Evolutionary conservation across 1,140 invertebrate genomes (phyloP), one percentile per base, ranked within the genome.

Genomic region (Lordiphosa clarofinis): DNA sequence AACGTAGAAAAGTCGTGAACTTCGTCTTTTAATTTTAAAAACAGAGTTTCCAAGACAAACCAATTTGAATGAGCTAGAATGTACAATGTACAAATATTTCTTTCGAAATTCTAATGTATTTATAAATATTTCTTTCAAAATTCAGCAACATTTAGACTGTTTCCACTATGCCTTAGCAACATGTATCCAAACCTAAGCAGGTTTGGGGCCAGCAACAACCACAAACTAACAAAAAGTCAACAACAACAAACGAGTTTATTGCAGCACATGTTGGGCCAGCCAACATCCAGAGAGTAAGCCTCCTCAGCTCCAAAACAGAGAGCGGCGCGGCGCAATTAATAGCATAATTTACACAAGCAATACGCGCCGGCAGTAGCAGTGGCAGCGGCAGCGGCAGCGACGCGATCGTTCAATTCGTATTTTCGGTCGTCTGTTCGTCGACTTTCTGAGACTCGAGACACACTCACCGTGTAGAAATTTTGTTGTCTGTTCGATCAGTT

Each of bases 401-500:
- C 24, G 60, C 50, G 62, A 53, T 50, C 56, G 48, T 24, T 13
- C 31, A 53, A 40, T 53, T 59, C 62, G 58, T 33, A 54, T 58
- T 35, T 33, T 28, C 21, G 46, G 48, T 62, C 53, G 53, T 64
- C 61, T 59, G 57, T 40, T 64, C 48, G 24, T 54, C 59, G 57
- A 58, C 71, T 68, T 75, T 76, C 49, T 65, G 68, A 79, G 56
- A 28, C 24, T 28, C 24, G 24, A 28, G 24, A 28, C 24, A 65
- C 69, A 56, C 57, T 61, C 44, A 61, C 64, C 70, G 69, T 71
- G 73, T 62, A 87, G 76, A 86, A 28, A 28, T 28, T 28, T 88
- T 70, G 70, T 88, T 53, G 53, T 56, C 36, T 35, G 58, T 48
- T 76, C 86, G 79, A 87, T 87, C 82, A 88, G 72, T 88, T 88